Percentiles rank a stretch among this genome's conserved stretches.
phyloP scores from a whole-genome alignment of 2,113 vertebrate genomes.

The Notechis scutatus region DNA sequence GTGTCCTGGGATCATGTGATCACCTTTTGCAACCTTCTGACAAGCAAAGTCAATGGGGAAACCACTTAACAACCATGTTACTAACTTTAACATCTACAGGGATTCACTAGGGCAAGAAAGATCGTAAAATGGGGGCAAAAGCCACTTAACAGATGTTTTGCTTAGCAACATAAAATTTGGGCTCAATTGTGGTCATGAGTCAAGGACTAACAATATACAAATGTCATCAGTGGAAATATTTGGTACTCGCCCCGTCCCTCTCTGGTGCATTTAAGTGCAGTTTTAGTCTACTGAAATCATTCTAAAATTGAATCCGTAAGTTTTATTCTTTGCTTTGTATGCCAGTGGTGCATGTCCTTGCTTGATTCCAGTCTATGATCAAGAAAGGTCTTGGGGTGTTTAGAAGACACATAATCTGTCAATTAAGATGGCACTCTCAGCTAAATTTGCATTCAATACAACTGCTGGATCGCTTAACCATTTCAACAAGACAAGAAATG shows the following conservation, averaged over 20 bases:
- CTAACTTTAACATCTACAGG: background rate
- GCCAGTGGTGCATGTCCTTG: background rate
- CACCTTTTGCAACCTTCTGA: too few relatives aligned
- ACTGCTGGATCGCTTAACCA: background rate
- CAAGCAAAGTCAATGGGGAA: too few relatives aligned
- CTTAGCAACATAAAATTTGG: background rate
- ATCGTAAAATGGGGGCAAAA: too few relatives aligned
- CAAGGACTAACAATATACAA: background rate
- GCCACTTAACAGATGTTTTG: background rate
- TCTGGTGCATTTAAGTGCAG: background rate
- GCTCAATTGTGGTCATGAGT: background rate
- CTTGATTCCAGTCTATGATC: background rate
- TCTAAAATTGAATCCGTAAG: background rate
- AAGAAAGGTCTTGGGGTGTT: background rate
- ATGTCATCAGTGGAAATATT: background rate
- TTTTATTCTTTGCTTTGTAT: background rate
- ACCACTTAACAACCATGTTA: too few relatives aligned
- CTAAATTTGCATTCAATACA: background rate
- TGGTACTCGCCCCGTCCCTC: background rate
- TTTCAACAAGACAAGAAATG: background rate
- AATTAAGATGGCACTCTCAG: background rate
- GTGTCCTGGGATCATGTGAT: too few relatives aligned
- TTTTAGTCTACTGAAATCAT: background rate
- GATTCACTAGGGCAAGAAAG: too few relatives aligned
- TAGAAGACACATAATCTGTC: background rate